These are phyloP conservation scores for Pelecanoides urinatrix DNA, from an alignment of 2,113 vertebrate genomes.

Conservation along the genomic window DNA sequence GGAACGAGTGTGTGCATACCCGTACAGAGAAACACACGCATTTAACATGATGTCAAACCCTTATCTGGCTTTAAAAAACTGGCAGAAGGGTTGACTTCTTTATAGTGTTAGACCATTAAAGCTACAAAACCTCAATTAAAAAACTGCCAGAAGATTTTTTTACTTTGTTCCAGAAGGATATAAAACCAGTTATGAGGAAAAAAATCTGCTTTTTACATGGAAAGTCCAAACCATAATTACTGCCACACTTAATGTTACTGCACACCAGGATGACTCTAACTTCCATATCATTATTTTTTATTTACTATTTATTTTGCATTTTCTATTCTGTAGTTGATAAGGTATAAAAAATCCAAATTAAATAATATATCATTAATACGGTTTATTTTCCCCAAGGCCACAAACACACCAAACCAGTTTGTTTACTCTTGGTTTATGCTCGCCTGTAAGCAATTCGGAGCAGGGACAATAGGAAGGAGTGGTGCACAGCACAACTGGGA, in stretches of 20 bases:
- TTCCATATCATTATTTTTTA: slow-evolving; percentile 57
- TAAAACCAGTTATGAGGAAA: slow-evolving; percentile 35
- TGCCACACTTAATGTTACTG: slow-evolving; percentile 7
- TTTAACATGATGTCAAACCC: slow-evolving; percentile 57
- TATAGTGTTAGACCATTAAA: slow-evolving; percentile 56
- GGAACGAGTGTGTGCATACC: not conserved
- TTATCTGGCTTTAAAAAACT: slow-evolving; percentile 63
- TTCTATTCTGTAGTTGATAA: slow-evolving; percentile 41
- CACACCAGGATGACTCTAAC: slow-evolving; percentile 13
- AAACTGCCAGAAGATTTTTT: slow-evolving; percentile 59
- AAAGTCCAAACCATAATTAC: slow-evolving; percentile 41
- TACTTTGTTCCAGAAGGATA: slow-evolving; percentile 51
- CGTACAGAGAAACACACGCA: not conserved
- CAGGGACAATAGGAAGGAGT: not conserved
- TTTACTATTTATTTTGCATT: slow-evolving; percentile 64
- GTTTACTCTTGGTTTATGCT: slow-evolving; percentile 16
- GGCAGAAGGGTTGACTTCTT: slow-evolving; percentile 56
- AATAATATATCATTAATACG: slow-evolving; percentile 44
- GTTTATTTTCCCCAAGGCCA: slow-evolving; percentile 40
- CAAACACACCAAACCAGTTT: slow-evolving; percentile 28
- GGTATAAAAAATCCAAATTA: slow-evolving; percentile 58
- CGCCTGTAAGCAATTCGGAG: not conserved
- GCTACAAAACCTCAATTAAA: slow-evolving; percentile 69
- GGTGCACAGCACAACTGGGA: not conserved
- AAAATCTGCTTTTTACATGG: slow-evolving; percentile 31